Evolutionary conservation across 2,113 vertebrate genomes (phyloP).

Genomic region (Falcunculus frontatus): DNA sequence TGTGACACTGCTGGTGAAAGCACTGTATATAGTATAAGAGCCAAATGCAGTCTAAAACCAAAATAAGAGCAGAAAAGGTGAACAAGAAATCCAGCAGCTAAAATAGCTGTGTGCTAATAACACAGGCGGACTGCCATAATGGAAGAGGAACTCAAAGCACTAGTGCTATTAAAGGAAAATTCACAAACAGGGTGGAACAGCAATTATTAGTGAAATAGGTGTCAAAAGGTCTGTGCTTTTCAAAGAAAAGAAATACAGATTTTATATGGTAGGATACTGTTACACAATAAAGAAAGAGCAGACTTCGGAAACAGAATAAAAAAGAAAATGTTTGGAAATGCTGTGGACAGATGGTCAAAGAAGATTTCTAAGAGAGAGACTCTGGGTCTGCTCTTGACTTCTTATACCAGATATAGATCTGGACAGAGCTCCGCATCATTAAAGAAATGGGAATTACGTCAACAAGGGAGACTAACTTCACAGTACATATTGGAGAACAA

Average conservation of each 20-base stretch:
- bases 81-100: not conserved
- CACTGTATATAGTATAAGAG: not conserved
- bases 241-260: not conserved
- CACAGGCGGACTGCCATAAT: not conserved
- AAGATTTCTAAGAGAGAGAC: not conserved
- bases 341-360: not conserved
- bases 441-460: not conserved
- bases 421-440: not conserved
- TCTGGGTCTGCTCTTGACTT: not conserved
- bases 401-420: not conserved
- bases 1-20: not conserved
- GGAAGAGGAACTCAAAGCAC: not conserved
- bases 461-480: not conserved
- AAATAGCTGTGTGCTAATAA: slow-evolving; percentile 10
- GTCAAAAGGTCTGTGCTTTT: slow-evolving; percentile 4
- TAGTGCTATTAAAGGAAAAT: not conserved
- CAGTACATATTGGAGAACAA: not conserved
- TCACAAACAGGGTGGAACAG: not conserved
- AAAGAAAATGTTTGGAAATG: not conserved
- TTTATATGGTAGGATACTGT: not conserved
- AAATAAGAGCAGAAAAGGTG: not conserved
- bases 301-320: not conserved
- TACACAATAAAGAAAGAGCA: not conserved
- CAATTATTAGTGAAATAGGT: slow-evolving; percentile 5
- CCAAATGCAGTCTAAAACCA: not conserved